Evolutionary conservation across 2,797 vertebrate species (phyloP).

Genomic region (Lacerta agilis): DNA sequence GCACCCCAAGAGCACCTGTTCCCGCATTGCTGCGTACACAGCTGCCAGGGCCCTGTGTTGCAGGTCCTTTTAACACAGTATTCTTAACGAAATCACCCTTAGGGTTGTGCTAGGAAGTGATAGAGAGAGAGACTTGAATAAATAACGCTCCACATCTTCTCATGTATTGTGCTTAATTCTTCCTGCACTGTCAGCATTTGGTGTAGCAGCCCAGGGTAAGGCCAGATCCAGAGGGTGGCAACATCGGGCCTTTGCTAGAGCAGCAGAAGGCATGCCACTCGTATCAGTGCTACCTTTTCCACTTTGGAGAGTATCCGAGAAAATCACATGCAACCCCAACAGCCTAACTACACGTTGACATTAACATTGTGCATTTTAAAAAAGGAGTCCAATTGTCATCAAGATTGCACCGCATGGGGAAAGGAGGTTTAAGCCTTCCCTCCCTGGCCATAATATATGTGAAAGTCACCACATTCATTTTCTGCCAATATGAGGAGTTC

Average conservation of each 20-base stretch:
- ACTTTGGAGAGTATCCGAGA: not conserved
- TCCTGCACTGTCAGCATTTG: not conserved
- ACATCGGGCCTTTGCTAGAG: not conserved
- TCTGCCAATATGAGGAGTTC: too few relatives aligned
- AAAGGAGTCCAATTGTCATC: too few relatives aligned
- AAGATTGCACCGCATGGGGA: too few relatives aligned
- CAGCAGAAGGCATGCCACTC: not conserved
- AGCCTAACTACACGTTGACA: too few relatives aligned
- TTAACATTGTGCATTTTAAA: too few relatives aligned
- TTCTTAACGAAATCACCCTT: not conserved
- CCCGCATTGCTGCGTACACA: not conserved
- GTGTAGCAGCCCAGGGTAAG: not conserved
- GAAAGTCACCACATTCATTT: too few relatives aligned
- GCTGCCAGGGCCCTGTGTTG: too few relatives aligned
- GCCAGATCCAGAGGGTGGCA: not conserved
- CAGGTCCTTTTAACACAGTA: not conserved
- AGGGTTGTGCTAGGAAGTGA: not conserved
- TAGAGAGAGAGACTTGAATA: not conserved
- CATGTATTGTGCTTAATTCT: not conserved
- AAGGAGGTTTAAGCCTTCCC: too few relatives aligned
- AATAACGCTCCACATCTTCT: not conserved
- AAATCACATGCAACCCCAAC: not conserved
- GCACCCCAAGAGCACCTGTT: not conserved
- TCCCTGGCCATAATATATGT: too few relatives aligned
- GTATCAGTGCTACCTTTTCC: not conserved